phyloP scores from a whole-genome alignment of 2,113 vertebrate species.

The Athene cunicularia region DNA sequence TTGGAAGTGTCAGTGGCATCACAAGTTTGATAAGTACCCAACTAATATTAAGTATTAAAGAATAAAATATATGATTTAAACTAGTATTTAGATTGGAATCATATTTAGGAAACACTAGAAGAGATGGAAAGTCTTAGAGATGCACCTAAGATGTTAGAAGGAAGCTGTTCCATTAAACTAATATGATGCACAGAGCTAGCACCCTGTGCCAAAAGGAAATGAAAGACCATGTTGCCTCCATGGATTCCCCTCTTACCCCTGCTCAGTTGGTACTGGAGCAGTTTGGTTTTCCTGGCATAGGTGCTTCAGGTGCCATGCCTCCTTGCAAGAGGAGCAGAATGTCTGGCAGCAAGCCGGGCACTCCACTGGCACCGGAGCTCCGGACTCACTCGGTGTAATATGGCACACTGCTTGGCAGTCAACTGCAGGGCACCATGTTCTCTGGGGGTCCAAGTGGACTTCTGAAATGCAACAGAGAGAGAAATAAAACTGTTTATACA shows the following conservation, averaged over 20 bases:
- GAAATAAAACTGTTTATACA: neutral
- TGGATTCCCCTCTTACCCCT: conserved; percentile 79
- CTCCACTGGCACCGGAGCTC: conserved; percentile 75
- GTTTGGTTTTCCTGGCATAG: conserved; percentile 80
- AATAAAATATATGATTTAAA: neutral
- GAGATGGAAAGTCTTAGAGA: neutral
- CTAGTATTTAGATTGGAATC: neutral
- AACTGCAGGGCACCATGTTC: conserved; percentile 88
- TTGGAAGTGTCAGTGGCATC: neutral
- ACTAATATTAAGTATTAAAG: neutral
- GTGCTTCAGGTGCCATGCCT: conserved; percentile 78
- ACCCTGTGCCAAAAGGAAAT: neutral
- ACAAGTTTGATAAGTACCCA: neutral
- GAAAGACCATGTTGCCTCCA: fast-evolving
- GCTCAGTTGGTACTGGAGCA: conserved; percentile 66
- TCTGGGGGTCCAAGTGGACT: conserved; percentile 90
- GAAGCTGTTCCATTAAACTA: neutral
- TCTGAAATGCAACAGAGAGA: conserved; percentile 65
- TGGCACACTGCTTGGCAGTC: conserved; percentile 90
- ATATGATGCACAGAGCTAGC: neutral
- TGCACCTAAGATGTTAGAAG: neutral
- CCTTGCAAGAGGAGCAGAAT: conserved; percentile 91
- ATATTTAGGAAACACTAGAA: neutral
- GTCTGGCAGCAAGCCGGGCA: conserved; percentile 80
- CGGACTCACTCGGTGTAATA: conserved; percentile 65